Evolutionary conservation across 2,888 invertebrate genomes (phyloP).

Genomic region (Julus scanicus): DNA sequence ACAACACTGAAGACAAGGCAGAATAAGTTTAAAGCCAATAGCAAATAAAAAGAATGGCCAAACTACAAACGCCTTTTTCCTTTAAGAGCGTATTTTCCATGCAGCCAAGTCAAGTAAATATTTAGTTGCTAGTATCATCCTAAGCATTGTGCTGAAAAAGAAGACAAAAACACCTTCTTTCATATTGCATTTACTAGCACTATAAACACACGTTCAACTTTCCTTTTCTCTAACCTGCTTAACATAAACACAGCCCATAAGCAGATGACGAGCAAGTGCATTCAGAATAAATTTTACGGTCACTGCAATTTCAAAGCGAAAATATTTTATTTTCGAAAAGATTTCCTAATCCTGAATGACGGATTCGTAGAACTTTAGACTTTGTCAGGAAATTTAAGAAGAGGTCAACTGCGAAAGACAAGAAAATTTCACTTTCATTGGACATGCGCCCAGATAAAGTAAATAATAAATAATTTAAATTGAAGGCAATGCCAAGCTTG

Average conservation of each 20-base stretch:
- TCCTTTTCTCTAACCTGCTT: not conserved
- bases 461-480: not conserved
- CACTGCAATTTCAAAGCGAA: slow-evolving; percentile 24
- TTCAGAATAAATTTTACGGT: slow-evolving; percentile 36
- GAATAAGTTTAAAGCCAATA: not conserved
- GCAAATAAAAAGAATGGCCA: not conserved
- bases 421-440: slow-evolving; percentile 2
- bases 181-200: not conserved
- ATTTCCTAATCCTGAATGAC: slow-evolving; percentile 30
- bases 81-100: not conserved
- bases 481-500: too few relatives aligned
- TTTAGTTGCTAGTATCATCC: not conserved
- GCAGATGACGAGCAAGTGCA: slow-evolving; percentile 20
- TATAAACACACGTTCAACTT: slow-evolving; percentile 11
- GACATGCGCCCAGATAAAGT: not conserved
- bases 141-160: not conserved
- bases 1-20: not conserved
- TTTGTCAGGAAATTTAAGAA: not conserved
- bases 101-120: not conserved
- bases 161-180: not conserved
- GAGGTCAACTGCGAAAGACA: not conserved
- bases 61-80: not conserved
- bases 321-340: not conserved
- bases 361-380: not conserved
- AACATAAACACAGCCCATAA: slow-evolving; percentile 34